Evolutionary conservation across 2,888 invertebrate genomes (phyloP).

Genomic region (Sialis fuliginosa): DNA sequence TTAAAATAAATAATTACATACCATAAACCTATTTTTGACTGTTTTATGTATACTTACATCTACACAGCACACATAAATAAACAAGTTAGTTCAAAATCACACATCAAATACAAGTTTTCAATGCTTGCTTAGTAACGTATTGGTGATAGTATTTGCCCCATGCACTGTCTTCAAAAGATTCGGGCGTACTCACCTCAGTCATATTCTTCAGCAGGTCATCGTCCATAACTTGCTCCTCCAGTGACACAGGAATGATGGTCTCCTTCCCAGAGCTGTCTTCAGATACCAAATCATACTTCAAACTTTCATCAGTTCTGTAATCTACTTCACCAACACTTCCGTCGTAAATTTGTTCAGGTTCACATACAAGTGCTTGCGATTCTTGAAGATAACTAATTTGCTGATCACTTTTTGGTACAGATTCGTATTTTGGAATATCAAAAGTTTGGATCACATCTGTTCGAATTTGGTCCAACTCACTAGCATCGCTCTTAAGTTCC

Average conservation of each 20-base stretch:
- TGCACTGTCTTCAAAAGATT: slow-evolving; percentile 16
- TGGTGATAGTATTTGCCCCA: slow-evolving; percentile 31
- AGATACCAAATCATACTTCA: too few relatives aligned
- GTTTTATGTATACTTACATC: too few relatives aligned
- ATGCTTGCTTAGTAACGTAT: slow-evolving; percentile 35
- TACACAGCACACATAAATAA: not conserved
- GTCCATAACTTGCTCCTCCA: slow-evolving; percentile 11
- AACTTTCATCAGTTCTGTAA: slow-evolving; percentile 7
- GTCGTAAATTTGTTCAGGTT: slow-evolving; percentile 12
- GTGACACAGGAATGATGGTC: slow-evolving; percentile 5
- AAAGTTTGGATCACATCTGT: not conserved
- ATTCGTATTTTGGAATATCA: slow-evolving; percentile 6
- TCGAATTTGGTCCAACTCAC: not conserved
- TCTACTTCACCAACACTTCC: slow-evolving; percentile 10
- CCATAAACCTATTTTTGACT: not conserved
- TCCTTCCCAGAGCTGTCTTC: not conserved
- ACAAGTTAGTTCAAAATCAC: slow-evolving; percentile 3
- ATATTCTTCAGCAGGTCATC: slow-evolving; percentile 22
- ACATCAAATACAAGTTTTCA: slow-evolving; percentile 33
- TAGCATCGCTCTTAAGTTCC: slow-evolving; percentile 14
- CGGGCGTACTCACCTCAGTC: slow-evolving; percentile 28
- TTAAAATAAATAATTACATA: not conserved
- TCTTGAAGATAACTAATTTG: not conserved
- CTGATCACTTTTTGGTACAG: slow-evolving; percentile 9
- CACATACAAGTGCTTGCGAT: slow-evolving; percentile 8